Evolutionary conservation across 2,888 invertebrate species (phyloP).

Genomic region (Nemapogon koenigi): DNA sequence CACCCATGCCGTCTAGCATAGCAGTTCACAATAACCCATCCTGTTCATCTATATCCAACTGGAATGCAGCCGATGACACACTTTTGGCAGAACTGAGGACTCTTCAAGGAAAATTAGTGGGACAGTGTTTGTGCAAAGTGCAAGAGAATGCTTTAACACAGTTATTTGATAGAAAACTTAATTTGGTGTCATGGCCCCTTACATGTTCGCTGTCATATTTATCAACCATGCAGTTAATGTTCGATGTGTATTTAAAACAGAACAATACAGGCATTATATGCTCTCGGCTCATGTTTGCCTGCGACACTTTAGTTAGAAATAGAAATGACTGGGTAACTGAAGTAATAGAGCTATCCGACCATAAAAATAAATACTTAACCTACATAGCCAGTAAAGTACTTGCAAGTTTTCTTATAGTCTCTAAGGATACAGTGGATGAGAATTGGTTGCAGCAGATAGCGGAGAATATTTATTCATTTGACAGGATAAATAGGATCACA

Average conservation of each 20-base stretch:
- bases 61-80: slow-evolving; percentile 46
- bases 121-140: slow-evolving; percentile 80
- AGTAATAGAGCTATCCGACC: slow-evolving; percentile 79
- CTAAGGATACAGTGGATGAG: slow-evolving; percentile 81
- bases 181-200: slow-evolving; percentile 53
- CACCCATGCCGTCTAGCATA: slow-evolving; percentile 37
- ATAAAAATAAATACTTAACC: slow-evolving; percentile 80
- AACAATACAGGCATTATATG: slow-evolving; percentile 84
- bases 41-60: slow-evolving; percentile 38
- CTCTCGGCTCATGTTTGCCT: slow-evolving; percentile 78
- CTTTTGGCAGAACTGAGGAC: slow-evolving; percentile 58
- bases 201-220: slow-evolving; percentile 74
- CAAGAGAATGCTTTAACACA: slow-evolving; percentile 73
- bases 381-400: slow-evolving; percentile 81
- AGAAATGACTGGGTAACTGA: slow-evolving; percentile 86
- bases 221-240: slow-evolving; percentile 82
- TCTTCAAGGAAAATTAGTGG: slow-evolving; percentile 71
- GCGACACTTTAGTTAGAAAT: slow-evolving; percentile 80
- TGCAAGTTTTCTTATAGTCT: slow-evolving; percentile 83
- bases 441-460: slow-evolving; percentile 81
- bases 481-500: slow-evolving; percentile 69
- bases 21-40: slow-evolving; percentile 44
- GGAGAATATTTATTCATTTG: slow-evolving; percentile 72
- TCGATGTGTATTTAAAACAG: slow-evolving; percentile 85
- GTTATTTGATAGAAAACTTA: slow-evolving; percentile 71